phyloP scores from a whole-genome alignment of 2,797 vertebrate species.

The Trachurus trachurus region DNA sequence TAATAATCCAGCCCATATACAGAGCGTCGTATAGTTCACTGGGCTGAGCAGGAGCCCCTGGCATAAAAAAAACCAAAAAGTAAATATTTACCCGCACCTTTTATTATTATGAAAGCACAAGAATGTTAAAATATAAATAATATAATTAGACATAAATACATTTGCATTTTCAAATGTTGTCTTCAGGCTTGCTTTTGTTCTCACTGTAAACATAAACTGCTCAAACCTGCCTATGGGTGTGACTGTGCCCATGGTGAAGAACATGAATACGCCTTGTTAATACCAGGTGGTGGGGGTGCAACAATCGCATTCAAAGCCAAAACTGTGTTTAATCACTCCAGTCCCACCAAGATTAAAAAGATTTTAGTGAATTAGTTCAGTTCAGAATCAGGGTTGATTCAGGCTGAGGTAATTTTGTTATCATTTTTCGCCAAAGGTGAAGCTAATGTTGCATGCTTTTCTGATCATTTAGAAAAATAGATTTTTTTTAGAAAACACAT shows the following conservation, averaged over 20 bases:
- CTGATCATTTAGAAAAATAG: not conserved
- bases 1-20: not conserved
- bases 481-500: not conserved
- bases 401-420: not conserved
- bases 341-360: not conserved
- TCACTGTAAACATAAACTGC: not conserved
- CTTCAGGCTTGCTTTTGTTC: not conserved
- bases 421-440: not conserved
- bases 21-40: no score
- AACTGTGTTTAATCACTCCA: not conserved
- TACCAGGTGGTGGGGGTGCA: not conserved
- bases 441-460: not conserved
- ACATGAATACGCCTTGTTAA: not conserved
- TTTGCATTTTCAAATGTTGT: not conserved
- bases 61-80: no score
- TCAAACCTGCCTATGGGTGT: not conserved
- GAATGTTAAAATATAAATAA: no score
- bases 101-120: no score
- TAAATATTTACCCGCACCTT: no score
- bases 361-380: not conserved
- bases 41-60: no score
- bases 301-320: not conserved
- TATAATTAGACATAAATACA: no score
- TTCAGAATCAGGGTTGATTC: not conserved
- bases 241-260: not conserved